Conservation (phyloP, 2,113 vertebrate species). For the Ptilorrhoa leucosticta region DNA sequence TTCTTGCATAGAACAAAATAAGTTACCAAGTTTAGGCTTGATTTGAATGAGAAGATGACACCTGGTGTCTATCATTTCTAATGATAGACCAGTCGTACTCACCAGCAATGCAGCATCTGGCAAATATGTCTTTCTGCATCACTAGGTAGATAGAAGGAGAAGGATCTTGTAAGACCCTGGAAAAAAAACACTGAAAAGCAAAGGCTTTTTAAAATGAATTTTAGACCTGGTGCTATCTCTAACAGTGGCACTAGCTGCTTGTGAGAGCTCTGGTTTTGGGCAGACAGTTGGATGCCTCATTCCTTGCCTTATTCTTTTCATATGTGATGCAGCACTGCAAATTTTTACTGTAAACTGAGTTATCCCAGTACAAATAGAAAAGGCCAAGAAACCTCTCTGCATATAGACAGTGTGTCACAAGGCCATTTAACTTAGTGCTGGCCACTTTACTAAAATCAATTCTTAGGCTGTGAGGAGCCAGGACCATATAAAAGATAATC, state of each 20-base stretch:
- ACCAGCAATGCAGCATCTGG: not conserved
- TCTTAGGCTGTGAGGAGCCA: not conserved
- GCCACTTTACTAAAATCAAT: not conserved
- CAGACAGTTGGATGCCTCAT: not conserved
- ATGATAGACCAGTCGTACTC: not conserved
- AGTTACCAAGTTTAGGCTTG: not conserved
- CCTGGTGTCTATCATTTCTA: not conserved
- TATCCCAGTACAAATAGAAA: not conserved
- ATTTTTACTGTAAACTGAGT: not conserved
- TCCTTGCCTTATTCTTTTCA: not conserved
- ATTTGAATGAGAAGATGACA: not conserved
- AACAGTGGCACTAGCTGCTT: not conserved
- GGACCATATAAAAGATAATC: not conserved
- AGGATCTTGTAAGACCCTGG: not conserved
- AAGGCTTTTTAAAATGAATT: not conserved
- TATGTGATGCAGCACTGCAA: not conserved
- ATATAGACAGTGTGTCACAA: not conserved
- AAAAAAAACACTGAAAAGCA: not conserved
- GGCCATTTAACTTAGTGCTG: not conserved
- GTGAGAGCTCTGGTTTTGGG: not conserved
- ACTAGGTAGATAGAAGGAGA: not conserved
- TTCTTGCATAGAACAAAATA: not conserved
- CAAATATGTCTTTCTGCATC: not conserved
- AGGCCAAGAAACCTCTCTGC: not conserved
- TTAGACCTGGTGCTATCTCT: not conserved